Conservation (phyloP, 2,113 vertebrate species). For the Phyllopteryx taeniolatus region DNA sequence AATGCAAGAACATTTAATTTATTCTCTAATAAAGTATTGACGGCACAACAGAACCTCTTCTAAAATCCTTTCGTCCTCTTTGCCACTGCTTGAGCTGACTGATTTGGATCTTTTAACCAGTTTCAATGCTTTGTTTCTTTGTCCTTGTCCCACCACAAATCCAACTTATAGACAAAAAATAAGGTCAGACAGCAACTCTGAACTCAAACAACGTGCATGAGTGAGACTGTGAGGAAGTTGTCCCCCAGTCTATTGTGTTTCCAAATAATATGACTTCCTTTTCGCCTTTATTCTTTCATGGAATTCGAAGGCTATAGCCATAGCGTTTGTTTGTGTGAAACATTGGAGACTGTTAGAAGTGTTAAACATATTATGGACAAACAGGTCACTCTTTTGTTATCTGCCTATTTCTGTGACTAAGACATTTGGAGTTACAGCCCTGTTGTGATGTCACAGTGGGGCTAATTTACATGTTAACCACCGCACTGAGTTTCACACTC, state of each 20-base stretch:
- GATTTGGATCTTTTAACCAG: not conserved
- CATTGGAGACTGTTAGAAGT: not conserved
- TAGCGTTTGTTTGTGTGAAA: not conserved
- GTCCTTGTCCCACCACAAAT: not conserved
- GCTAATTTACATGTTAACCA: too few species aligned
- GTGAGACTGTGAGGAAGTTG: not conserved
- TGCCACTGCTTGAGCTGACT: not conserved
- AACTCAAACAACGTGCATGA: not conserved
- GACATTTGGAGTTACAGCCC: too few species aligned
- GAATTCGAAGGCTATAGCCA: not conserved
- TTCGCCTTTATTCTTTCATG: not conserved
- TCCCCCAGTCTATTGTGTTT: not conserved
- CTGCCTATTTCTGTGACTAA: too few species aligned
- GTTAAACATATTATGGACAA: not conserved
- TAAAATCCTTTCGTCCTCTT: not conserved
- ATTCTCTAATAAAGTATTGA: not conserved
- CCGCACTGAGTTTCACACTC: too few species aligned
- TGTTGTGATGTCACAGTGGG: too few species aligned
- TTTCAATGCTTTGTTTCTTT: not conserved
- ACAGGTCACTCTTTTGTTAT: not conserved
- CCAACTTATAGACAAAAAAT: not conserved
- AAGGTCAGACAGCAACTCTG: not conserved
- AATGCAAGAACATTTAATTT: not conserved
- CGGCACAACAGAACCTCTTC: not conserved
- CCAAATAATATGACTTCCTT: slow-evolving; percentile 1